Base-by-base conservation (phyloP, 2,888 invertebrate species). In the Epirrita christyi region DNA sequence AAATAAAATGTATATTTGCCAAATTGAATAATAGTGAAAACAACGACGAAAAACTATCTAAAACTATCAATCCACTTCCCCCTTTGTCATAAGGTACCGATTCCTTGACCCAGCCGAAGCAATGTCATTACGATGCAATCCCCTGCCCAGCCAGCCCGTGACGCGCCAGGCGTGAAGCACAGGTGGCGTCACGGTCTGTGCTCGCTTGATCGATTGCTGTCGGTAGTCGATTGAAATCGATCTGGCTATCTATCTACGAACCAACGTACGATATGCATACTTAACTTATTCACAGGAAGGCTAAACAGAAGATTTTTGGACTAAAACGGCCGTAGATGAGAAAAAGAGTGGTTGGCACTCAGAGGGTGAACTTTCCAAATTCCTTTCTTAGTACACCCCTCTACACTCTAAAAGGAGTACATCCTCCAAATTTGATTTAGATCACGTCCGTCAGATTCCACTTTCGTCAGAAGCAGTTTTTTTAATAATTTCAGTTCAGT, bases 131-230 rank as follows among this genome's bases (percentile, higher is more conserved):
- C 13, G 37, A 37, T 37, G 27, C 48, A 67, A 69, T 70, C 67
- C 50, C 14, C 8, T 38, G 67, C 64, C 7, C 9, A 38, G 67
- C 64, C 63, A 38, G 66, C 63, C 56, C 76, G 74, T 71, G 73
- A 70, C 44, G 66, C 14, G 38, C 0, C 43, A 27, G 41, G 21
- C 41, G 27, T 41, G 41, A 27, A 28, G 70, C 72, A 75, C 81
- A 80, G 80, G 79, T 80, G 80, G 47, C 60, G 77, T 77, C 73
- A 75, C 77, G 67, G 68, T 64, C 69, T 70, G 71, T 67, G 74
- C 71, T 69, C 73, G 6, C 14, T 3, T 9, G 43, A 44, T 51
- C 38, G 47, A 42, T 46, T 29, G 41, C 41, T 42, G 27, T 1
- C 14, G 13, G 2, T 13, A 11, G 8, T 38, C 38, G 38, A 38